Percentiles rank a stretch among this genome's conserved stretches.
Evolutionary conservation across 2,888 invertebrate genomes (phyloP).

Genomic region (Gerris lacustris): DNA sequence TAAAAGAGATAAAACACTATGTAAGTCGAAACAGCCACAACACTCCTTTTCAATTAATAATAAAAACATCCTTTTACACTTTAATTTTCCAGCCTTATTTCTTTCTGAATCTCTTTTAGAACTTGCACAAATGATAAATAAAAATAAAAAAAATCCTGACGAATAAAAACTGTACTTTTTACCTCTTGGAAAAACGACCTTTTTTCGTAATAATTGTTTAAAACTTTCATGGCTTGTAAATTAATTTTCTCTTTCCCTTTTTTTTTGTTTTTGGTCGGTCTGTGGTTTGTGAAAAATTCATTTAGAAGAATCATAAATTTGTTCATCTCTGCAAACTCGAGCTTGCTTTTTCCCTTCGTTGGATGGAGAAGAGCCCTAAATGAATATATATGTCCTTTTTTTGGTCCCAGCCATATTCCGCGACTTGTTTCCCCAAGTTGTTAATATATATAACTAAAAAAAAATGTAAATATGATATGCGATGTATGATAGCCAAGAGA

Average conservation of each 20-base stretch:
- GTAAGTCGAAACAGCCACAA: too few relatives aligned
- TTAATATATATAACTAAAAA: background rate
- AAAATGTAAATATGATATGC: background rate
- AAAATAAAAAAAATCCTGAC: too few relatives aligned
- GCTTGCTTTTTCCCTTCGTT: too few relatives aligned
- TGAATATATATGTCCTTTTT: background rate
- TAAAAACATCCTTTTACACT: too few relatives aligned
- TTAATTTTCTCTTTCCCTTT: background rate
- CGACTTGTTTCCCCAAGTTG: background rate
- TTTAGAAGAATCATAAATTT: slow-evolving; percentile 3
- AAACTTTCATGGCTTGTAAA: slow-evolving; percentile 3
- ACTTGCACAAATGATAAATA: too few relatives aligned
- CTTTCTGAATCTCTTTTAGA: too few relatives aligned
- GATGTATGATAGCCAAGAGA: background rate
- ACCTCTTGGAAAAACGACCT: background rate
- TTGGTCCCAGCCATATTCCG: background rate
- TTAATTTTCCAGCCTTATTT: too few relatives aligned
- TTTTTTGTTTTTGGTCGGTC: background rate
- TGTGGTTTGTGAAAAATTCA: background rate
- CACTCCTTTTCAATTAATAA: too few relatives aligned
- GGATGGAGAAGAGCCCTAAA: background rate
- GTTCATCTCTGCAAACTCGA: background rate
- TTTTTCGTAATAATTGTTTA: background rate
- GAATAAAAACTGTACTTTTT: too few relatives aligned
- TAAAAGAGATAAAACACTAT: too few relatives aligned